Evolutionary conservation across 2,797 vertebrate species (phyloP).

Genomic region (Perdix hodgsoniae): DNA sequence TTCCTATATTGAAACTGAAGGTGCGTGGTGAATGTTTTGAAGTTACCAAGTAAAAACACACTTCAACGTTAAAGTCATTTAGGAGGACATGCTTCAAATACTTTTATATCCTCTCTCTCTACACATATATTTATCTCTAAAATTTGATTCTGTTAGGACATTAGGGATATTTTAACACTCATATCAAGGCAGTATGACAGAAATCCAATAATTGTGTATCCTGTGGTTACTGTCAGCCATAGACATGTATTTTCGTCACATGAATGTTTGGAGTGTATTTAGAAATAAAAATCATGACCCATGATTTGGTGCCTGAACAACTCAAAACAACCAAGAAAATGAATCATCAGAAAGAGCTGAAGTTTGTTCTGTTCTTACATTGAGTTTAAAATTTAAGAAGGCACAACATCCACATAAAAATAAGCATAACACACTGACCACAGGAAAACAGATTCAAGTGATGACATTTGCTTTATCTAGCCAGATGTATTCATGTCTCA

Average conservation of each 20-base stretch:
- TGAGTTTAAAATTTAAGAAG: too few species aligned
- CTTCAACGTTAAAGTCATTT: not conserved
- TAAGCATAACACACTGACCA: rapidly evolving
- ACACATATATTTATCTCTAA: not conserved
- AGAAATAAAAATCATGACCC: not conserved
- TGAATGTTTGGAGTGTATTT: not conserved
- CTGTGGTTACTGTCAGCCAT: not conserved
- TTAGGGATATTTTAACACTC: not conserved
- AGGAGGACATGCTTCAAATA: not conserved
- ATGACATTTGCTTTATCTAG: not conserved
- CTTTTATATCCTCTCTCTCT: not conserved
- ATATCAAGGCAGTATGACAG: not conserved
- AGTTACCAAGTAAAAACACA: not conserved
- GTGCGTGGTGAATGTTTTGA: not conserved
- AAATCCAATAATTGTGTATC: not conserved
- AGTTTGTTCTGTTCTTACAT: not conserved
- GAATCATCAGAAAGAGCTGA: not conserved
- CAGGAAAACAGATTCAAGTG: rapidly evolving
- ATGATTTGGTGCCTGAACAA: not conserved
- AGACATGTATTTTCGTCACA: not conserved
- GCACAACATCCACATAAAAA: not conserved
- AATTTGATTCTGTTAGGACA: not conserved
- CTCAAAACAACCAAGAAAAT: not conserved
- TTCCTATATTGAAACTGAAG: not conserved
- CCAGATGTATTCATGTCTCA: rapidly evolving